Evolutionary conservation across 2,888 invertebrate species (phyloP), one percentile per base, ranked within the genome.

Genomic region (Diaperis boleti): DNA sequence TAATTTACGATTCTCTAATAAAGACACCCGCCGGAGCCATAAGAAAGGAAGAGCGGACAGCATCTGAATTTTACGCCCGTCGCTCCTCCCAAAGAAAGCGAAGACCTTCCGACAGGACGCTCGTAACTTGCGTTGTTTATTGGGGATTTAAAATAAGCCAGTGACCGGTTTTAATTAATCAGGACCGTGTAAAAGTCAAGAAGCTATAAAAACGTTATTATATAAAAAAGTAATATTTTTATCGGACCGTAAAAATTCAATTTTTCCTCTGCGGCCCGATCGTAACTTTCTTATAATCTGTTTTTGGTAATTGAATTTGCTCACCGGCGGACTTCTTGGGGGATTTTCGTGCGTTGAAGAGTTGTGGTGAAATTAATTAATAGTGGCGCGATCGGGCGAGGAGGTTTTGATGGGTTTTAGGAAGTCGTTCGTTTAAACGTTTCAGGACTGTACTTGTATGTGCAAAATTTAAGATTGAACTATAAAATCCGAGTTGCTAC

Each of bases 21-120:
- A 47, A 61, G 61, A 55, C 39, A 61, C 45, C 55, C 52, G 22
- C 37, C 14, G 44, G 59, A 47, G 47, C 44, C 22, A 37, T 52
- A 35, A 42, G 50, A 59, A 59, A 50, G 39, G 49, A 49, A 49
- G 29, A 59, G 59, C 49, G 39, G 49, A 59, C 59, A 64, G 61
- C 63, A 64, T 62, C 66, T 65, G 65, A 68, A 68, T 69, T 69
- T 69, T 62, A 69, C 68, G 64, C 63, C 59, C 65, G 66, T 69
- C 66, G 65, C 18, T 17, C 42, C 31, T n/a, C n/a, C 39, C 63
- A 66, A 57, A 35, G 65, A 67, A 64, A 66, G 37, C 47, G 59
- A 66, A 54, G n/a, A 67, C 64, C 66, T 68, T 59, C 57, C 62
- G 59, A 63, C 66, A 59, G 44, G 62, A 55, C 29, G 56, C 39